Percentiles rank a stretch among this genome's conserved stretches.
These are phyloP conservation scores for Cecropterus lyciades DNA, from an alignment of 1,140 invertebrate genomes.

Conservation along the genomic window DNA sequence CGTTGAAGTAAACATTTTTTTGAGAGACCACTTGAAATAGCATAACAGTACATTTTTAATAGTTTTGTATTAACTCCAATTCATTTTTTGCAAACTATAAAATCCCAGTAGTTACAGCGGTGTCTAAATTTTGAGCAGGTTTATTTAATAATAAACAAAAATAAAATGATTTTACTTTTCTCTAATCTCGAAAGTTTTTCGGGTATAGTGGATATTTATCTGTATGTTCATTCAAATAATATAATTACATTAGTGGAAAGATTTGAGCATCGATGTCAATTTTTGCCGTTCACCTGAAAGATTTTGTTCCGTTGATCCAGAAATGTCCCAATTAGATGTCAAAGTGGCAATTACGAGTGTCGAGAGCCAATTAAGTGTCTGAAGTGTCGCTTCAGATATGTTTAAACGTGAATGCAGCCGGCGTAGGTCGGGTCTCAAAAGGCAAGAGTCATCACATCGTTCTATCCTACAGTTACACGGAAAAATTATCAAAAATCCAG, in stretches of 20 bases:
- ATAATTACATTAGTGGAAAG: not conserved
- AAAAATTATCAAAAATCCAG: not conserved
- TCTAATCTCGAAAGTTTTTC: too few relatives aligned
- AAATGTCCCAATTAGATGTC: slow-evolving; percentile 27
- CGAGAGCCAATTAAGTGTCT: slow-evolving; percentile 33
- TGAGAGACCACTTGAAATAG: too few relatives aligned
- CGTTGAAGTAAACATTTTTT: too few relatives aligned
- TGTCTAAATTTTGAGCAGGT: too few relatives aligned
- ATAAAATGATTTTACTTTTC: too few relatives aligned
- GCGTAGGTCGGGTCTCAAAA: slow-evolving; percentile 7
- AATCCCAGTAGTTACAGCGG: too few relatives aligned
- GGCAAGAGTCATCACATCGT: not conserved
- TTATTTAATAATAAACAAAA: too few relatives aligned
- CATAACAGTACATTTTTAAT: too few relatives aligned
- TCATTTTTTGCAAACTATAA: too few relatives aligned
- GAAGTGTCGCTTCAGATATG: slow-evolving; percentile 22
- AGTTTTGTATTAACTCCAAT: too few relatives aligned
- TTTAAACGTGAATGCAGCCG: slow-evolving; percentile 21
- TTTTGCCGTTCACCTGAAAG: not conserved
- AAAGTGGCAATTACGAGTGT: slow-evolving; percentile 33
- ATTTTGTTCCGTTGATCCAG: slow-evolving; percentile 15
- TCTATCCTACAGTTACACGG: slow-evolving; percentile 13
- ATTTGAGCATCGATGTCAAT: not conserved
- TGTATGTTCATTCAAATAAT: too few relatives aligned
- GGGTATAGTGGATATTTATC: too few relatives aligned